These are phyloP conservation scores for Triplophysa dalaica DNA, from an alignment of 2,113 vertebrate species.

Conservation along the genomic window DNA sequence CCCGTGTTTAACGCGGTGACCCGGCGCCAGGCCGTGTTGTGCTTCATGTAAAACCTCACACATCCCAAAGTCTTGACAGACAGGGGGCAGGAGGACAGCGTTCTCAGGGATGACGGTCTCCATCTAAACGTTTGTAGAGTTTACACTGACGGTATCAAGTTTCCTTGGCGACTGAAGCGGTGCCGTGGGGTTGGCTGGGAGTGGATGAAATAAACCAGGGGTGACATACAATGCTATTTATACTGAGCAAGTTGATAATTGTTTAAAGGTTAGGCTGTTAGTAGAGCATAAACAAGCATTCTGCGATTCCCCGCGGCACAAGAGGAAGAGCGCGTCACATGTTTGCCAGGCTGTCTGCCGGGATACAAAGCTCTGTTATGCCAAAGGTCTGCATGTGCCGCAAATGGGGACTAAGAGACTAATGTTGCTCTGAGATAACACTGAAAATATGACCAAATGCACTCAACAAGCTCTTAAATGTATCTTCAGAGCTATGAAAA, in stretches of 20 bases:
- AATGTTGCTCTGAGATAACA: slow-evolving; percentile 16
- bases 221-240: slow-evolving; percentile 64
- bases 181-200: slow-evolving; percentile 44
- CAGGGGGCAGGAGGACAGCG: slow-evolving; percentile 25
- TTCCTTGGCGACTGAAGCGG: slow-evolving; percentile 53
- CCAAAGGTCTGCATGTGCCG: slow-evolving; percentile 18
- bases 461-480: background rate
- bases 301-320: slow-evolving; percentile 15
- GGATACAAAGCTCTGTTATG: slow-evolving; percentile 33
- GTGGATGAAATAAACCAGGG: slow-evolving; percentile 65
- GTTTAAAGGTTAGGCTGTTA: slow-evolving; percentile 63
- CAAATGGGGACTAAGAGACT: background rate
- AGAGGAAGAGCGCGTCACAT: slow-evolving; percentile 33
- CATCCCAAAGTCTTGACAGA: slow-evolving; percentile 29
- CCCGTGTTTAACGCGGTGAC: slow-evolving; percentile 22
- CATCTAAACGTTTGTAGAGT: slow-evolving; percentile 60
- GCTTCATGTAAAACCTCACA: slow-evolving; percentile 47
- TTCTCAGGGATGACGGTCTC: slow-evolving; percentile 56
- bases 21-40: slow-evolving; percentile 32
- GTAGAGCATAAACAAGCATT: slow-evolving; percentile 59
- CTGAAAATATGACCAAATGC: background rate
- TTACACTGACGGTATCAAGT: slow-evolving; percentile 60
- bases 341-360: slow-evolving; percentile 15
- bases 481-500: no score
- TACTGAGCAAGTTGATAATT: slow-evolving; percentile 63